Evolutionary conservation across 2,888 invertebrate species (phyloP).

Genomic region (Ceraclea dissimilis): DNA sequence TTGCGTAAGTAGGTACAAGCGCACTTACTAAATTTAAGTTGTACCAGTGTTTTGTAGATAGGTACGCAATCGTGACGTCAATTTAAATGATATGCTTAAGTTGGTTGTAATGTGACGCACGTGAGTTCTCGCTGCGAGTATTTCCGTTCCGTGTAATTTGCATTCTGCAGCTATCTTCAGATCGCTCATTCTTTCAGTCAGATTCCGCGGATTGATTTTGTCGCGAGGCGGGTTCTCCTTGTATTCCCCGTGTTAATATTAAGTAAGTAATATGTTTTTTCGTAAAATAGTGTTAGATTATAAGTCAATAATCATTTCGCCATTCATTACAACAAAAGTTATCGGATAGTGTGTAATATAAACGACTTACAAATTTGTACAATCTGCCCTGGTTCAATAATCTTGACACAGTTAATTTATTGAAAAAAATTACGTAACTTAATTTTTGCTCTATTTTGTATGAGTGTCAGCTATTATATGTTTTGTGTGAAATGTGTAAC

Average conservation of each 20-base stretch:
- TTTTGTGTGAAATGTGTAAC: slow-evolving; percentile 3
- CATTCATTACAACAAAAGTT: not conserved
- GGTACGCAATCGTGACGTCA: too few relatives aligned
- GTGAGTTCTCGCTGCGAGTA: slow-evolving; percentile 6
- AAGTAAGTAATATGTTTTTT: slow-evolving; percentile 14
- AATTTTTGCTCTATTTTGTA: not conserved
- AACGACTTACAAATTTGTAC: not conserved
- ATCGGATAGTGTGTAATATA: not conserved
- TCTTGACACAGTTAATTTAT: slow-evolving; percentile 15
- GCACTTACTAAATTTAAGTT: too few relatives aligned
- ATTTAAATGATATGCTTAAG: not conserved
- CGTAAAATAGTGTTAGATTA: not conserved
- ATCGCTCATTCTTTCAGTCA: slow-evolving; percentile 4
- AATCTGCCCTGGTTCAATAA: slow-evolving; percentile 15
- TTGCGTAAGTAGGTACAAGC: too few relatives aligned
- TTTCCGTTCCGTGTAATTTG: not conserved
- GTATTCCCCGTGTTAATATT: slow-evolving; percentile 9
- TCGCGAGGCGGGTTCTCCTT: slow-evolving; percentile 15
- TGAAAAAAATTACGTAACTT: slow-evolving; percentile 18
- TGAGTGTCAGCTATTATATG: not conserved
- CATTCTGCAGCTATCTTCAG: slow-evolving; percentile 5
- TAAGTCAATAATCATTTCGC: not conserved
- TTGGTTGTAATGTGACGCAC: slow-evolving; percentile 8
- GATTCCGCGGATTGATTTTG: slow-evolving; percentile 13
- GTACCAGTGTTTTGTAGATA: too few relatives aligned